Evolutionary conservation across 2,113 vertebrate genomes (phyloP).

Genomic region (Urocitellus parryii): DNA sequence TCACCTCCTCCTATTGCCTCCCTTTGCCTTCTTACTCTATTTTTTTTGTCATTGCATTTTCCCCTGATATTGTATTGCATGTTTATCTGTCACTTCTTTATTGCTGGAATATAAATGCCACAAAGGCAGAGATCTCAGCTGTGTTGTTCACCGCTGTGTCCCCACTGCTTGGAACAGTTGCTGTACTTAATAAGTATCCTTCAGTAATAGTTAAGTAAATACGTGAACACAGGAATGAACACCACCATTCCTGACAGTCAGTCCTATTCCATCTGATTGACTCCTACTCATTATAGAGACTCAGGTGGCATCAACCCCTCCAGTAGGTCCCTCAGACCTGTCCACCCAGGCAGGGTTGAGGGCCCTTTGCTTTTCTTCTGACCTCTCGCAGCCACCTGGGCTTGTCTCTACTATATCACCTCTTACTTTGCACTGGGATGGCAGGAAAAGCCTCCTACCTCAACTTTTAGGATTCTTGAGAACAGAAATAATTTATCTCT

Average conservation of each 20-base stretch:
- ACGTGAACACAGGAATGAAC: background rate
- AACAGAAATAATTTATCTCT: constrained; percentile 12
- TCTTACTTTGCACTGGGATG: background rate
- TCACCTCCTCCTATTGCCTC: background rate
- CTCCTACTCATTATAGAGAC: background rate
- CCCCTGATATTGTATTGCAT: background rate
- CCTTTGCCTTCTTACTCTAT: background rate
- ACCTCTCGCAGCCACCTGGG: background rate
- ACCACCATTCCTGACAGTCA: background rate
- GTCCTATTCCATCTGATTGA: background rate
- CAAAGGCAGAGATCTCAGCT: background rate
- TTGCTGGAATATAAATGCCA: background rate
- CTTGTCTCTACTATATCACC: background rate
- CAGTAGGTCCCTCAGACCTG: background rate
- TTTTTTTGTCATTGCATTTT: background rate
- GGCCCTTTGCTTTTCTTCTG: background rate
- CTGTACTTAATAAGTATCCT: background rate
- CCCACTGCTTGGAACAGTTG: background rate
- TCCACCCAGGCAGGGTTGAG: background rate
- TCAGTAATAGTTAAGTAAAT: background rate
- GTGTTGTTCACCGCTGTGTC: background rate
- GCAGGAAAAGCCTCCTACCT: background rate
- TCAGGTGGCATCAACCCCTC: background rate
- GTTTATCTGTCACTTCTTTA: background rate
- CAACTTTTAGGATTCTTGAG: background rate